Evolutionary conservation across 37 sponge, comb jelly and placozoan species (phyloP).

Genomic region (Chondrosia reniformis): DNA sequence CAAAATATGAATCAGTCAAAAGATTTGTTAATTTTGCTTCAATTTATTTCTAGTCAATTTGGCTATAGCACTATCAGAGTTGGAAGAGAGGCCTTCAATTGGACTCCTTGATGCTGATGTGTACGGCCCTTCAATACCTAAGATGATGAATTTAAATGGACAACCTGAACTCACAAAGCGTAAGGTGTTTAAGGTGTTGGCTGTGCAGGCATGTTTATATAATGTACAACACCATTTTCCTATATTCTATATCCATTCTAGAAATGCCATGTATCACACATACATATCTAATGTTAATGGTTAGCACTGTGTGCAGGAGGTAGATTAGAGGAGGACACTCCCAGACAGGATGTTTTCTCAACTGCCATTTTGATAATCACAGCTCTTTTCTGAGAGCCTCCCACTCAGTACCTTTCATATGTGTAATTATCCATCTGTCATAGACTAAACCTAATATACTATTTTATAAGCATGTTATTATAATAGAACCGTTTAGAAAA

Average conservation of each 20-base stretch:
- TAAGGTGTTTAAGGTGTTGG: constrained; percentile 13
- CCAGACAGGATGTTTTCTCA: not conserved
- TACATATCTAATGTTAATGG: not conserved
- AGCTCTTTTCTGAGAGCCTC: too few relatives aligned
- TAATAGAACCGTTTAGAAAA: too few relatives aligned
- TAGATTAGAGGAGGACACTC: not conserved
- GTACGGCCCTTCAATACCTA: constrained; percentile 95
- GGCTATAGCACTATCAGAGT: constrained; percentile 23
- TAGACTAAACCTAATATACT: too few relatives aligned
- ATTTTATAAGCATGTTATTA: too few relatives aligned
- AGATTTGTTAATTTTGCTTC: too few relatives aligned
- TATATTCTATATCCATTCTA: not conserved
- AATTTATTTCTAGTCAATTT: constrained; percentile 50
- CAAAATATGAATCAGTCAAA: too few relatives aligned
- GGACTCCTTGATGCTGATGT: constrained; percentile 98
- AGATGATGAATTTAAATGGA: constrained; percentile 86
- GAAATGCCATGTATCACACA: not conserved
- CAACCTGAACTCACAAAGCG: constrained; percentile 76
- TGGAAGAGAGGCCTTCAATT: constrained; percentile 48
- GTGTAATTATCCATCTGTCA: too few relatives aligned
- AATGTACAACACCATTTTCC: too few relatives aligned
- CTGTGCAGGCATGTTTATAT: too few relatives aligned
- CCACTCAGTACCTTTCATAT: too few relatives aligned
- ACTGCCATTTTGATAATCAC: not conserved
- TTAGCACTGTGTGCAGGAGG: not conserved